Evolutionary conservation across 2,888 invertebrate species (phyloP).

Genomic region (Aromia moschata): DNA sequence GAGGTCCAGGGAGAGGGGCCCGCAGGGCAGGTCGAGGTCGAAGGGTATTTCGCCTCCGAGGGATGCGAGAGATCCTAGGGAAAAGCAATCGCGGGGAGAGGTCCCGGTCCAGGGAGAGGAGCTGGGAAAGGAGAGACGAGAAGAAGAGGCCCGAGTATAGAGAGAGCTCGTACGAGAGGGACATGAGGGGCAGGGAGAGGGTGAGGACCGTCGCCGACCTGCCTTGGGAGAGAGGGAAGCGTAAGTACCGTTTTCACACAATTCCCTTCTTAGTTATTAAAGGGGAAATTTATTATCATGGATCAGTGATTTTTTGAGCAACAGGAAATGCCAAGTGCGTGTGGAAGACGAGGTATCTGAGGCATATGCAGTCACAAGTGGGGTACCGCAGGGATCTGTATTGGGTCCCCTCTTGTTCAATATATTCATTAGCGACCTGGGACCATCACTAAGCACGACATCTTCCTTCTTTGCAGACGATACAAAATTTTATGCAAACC

Average conservation of each 20-base stretch:
- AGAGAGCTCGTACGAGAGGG: conserved; percentile 49
- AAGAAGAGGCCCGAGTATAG: conserved; percentile 30
- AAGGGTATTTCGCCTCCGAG: conserved; percentile 12
- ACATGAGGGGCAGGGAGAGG: conserved; percentile 47
- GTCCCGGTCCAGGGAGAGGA: conserved; percentile 38
- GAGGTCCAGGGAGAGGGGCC: not conserved
- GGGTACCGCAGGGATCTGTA: too few species aligned
- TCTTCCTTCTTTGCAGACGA: too few species aligned
- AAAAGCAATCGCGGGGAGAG: not conserved
- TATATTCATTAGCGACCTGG: too few species aligned
- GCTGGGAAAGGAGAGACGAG: conserved; percentile 36
- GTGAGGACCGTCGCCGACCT: conserved; percentile 50
- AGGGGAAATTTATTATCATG: too few species aligned
- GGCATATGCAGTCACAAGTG: too few species aligned
- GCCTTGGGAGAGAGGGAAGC: conserved; percentile 51
- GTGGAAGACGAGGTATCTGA: too few species aligned
- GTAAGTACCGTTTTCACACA: conserved; percentile 24
- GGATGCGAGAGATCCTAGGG: not conserved
- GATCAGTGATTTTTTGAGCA: too few species aligned
- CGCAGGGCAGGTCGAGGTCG: not conserved
- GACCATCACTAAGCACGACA: too few species aligned
- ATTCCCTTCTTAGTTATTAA: not conserved
- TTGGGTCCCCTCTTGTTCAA: too few species aligned
- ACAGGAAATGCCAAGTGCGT: too few species aligned
- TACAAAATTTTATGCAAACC: too few species aligned